Evolutionary conservation across 2,113 vertebrate genomes (phyloP).

Genomic region (Aphyosemion australe): DNA sequence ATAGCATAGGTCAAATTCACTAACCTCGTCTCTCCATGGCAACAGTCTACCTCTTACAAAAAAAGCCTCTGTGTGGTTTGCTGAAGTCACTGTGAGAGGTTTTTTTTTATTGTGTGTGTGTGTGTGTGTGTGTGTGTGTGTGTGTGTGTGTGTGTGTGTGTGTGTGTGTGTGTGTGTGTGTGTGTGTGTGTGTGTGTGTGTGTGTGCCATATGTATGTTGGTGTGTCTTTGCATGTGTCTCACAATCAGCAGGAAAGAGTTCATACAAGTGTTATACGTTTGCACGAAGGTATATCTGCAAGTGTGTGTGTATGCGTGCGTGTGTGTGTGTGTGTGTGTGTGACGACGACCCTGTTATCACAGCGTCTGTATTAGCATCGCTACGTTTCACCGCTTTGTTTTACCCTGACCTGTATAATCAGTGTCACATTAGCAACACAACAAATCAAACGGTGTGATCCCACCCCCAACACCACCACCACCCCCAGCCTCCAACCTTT

Average conservation of each 20-base stretch:
- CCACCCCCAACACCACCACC: constrained; percentile 66
- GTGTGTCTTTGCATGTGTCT: constrained; percentile 23
- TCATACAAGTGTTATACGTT: constrained; percentile 18
- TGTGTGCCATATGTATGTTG: constrained; percentile 31
- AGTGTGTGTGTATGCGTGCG: constrained; percentile 2
- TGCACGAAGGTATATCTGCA: constrained; percentile 23
- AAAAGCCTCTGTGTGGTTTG: constrained; percentile 64
- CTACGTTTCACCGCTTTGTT: constrained; percentile 93
- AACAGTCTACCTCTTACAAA: constrained; percentile 70
- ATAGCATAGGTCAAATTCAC: constrained; percentile 79
- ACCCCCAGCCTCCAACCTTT: constrained; percentile 45
- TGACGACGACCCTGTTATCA: constrained; percentile 83
- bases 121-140: constrained; percentile 68
- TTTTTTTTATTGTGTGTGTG: constrained; percentile 64
- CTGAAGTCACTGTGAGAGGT: constrained; percentile 81
- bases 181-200: constrained; percentile 70
- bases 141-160: too few relatives aligned
- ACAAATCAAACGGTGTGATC: constrained; percentile 98
- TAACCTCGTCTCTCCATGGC: constrained; percentile 79
- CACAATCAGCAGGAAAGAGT: constrained; percentile 29
- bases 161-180: too few relatives aligned
- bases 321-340: constrained; percentile 15
- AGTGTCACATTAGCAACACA: constrained; percentile 99
- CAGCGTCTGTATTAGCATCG: constrained; percentile 92
- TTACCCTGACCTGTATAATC: constrained; percentile 99